Percentiles rank a stretch among this genome's conserved stretches.
These are phyloP conservation scores for Epizoanthus scotinus DNA, from an alignment of 92 coral and sea anemone genomes.

Conservation along the genomic window DNA sequence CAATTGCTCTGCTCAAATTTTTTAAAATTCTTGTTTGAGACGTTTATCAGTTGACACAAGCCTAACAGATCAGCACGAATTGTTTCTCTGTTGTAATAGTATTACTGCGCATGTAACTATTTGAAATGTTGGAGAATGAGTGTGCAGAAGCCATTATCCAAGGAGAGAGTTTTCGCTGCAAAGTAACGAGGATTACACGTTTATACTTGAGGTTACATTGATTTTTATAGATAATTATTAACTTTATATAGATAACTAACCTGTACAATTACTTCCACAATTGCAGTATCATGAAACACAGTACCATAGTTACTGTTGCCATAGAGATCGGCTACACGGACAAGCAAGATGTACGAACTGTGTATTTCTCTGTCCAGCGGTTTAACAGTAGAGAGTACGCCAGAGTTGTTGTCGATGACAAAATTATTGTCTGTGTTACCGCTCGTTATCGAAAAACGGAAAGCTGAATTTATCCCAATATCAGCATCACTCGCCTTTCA, in stretches of 20 bases:
- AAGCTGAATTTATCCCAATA: conserved; percentile 77
- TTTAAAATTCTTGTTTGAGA: too few relatives aligned
- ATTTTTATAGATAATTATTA: background rate
- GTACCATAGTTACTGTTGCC: conserved; percentile 81
- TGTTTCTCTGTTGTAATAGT: too few relatives aligned
- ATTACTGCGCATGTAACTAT: too few relatives aligned
- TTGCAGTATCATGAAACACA: conserved; percentile 79
- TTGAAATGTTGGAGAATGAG: too few relatives aligned
- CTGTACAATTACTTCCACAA: conserved; percentile 83
- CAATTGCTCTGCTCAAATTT: too few relatives aligned
- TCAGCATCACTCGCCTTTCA: conserved; percentile 89
- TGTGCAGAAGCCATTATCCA: too few relatives aligned
- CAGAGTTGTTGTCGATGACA: conserved; percentile 65
- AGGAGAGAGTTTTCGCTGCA: too few relatives aligned
- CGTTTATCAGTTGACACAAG: too few relatives aligned
- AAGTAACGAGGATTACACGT: too few relatives aligned
- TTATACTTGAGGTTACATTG: background rate
- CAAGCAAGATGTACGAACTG: conserved; percentile 59
- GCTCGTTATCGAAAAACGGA: conserved; percentile 68
- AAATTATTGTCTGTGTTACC: conserved; percentile 78
- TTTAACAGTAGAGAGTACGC: conserved; percentile 70
- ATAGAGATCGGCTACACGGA: conserved; percentile 80
- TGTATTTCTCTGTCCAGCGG: conserved; percentile 76
- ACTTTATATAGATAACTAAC: conserved; percentile 35
- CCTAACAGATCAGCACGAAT: too few relatives aligned